phyloP scores from a whole-genome alignment of 2,888 invertebrate species.

The Calameuta pallipes region DNA sequence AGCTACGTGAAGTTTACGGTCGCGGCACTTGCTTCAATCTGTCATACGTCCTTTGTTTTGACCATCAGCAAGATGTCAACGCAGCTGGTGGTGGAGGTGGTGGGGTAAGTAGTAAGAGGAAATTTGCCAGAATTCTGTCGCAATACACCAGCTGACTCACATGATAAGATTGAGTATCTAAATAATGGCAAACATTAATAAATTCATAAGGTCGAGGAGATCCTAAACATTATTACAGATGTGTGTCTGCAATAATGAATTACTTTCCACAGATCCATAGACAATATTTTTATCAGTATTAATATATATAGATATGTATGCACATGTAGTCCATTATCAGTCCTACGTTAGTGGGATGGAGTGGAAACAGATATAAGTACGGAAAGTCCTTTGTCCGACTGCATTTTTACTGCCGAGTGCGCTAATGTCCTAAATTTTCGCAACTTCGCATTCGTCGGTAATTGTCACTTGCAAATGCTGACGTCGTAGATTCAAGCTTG shows the following conservation, averaged over 20 bases:
- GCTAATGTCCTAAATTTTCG: background rate
- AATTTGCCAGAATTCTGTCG: too few relatives aligned
- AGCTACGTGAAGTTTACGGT: background rate
- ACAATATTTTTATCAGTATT: background rate
- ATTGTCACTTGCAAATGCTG: background rate
- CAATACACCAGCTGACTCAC: background rate
- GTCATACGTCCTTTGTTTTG: background rate
- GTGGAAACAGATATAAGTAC: background rate
- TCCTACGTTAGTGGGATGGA: background rate
- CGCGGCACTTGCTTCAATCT: background rate
- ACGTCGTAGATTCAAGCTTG: background rate
- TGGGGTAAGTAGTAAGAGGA: background rate
- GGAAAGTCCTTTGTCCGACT: background rate
- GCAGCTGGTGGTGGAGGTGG: background rate
- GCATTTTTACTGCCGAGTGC: too few relatives aligned
- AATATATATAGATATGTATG: background rate
- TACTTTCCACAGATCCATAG: background rate
- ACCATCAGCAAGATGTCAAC: background rate
- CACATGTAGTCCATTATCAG: background rate
- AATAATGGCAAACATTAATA: background rate
- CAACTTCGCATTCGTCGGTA: background rate
- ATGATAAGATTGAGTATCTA: background rate
- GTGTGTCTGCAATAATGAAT: background rate
- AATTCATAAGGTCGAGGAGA: background rate
- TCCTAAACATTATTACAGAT: background rate